Evolutionary conservation across 1,140 invertebrate species (phyloP), one percentile per base, ranked within the genome.

Genomic region (Contarinia nasturtii): DNA sequence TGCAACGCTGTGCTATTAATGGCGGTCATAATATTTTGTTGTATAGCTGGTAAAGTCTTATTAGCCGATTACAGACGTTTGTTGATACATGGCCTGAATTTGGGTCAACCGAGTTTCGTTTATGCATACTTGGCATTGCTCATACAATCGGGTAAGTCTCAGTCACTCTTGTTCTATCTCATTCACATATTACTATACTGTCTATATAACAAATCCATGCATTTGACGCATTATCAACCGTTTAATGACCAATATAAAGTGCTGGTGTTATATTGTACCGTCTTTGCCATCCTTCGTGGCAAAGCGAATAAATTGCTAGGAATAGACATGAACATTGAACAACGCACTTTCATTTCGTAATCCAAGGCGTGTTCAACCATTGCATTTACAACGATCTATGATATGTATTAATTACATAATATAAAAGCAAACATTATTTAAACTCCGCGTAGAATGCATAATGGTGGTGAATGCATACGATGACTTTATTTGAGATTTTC

Each of bases 1-100:
- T 88, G 84, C 76, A 89, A 90, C 71, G 77, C 80, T 62, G 84
- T 84, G 51, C 72, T 89, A 59, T 69, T 89, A 60, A 72, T 82
- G 50, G 81, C 80, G 58, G 82, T 83, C 56, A 63, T 88, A 43
- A 80, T 83, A 21, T 87, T 89, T 63, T 76, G 77, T 50, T 76
- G 78, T 37, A 80, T 82, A 46, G 83, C 82, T 46, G 76, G 76
- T 37, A 74, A 73, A 54, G 77, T 82, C 17, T 68, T 86, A 20
- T 56, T 79, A 33, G 74, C 79, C 53, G 79, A 82, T 61, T 76
- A 77, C 51, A 67, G 79, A 33, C 71, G 80, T 7, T 64, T 71
- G 47, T 67, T 86, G 5, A 71, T 86, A 20, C 80, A 80, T 5
- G 79, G 77, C 12, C 71, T 83, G 34, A 74, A 77, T 8, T 71